phyloP scores from a whole-genome alignment of 2,797 vertebrate species.

The Sebastes iracundus region DNA sequence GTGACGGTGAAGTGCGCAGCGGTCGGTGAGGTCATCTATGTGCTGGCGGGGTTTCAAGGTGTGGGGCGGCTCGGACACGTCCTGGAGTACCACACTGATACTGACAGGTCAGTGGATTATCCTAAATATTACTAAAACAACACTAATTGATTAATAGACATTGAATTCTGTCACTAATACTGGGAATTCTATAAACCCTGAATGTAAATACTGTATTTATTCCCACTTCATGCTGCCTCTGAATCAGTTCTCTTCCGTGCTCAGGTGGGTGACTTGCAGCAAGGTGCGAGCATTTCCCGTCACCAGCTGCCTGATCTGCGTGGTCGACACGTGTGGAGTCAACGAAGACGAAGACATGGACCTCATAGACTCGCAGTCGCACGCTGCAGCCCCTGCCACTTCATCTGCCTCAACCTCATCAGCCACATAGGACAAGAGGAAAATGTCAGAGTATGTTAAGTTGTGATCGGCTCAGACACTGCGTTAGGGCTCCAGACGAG shows the following conservation, averaged over 20 bases:
- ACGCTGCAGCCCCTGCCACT: slow-evolving; percentile 30
- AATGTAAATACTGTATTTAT: too few relatives aligned
- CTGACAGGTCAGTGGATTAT: slow-evolving; percentile 83
- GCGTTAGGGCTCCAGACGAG: neutral
- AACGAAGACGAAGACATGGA: slow-evolving; percentile 92
- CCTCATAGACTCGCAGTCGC: slow-evolving; percentile 73
- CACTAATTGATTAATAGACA: neutral
- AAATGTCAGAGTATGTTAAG: neutral
- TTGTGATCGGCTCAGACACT: neutral
- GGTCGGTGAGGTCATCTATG: slow-evolving; percentile 91
- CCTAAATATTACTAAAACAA: neutral
- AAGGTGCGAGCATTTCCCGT: slow-evolving; percentile 96
- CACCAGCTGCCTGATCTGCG: slow-evolving; percentile 97
- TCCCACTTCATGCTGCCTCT: neutral
- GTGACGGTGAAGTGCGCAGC: slow-evolving; percentile 96
- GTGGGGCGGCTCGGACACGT: slow-evolving; percentile 94
- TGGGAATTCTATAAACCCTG: neutral
- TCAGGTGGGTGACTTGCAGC: slow-evolving; percentile 90
- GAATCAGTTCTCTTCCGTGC: neutral
- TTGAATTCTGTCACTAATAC: neutral
- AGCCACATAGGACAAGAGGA: slow-evolving; percentile 34
- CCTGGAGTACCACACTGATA: slow-evolving; percentile 94
- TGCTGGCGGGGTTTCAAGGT: slow-evolving; percentile 96
- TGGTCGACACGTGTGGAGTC: slow-evolving; percentile 96
- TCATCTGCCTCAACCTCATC: slow-evolving; percentile 60